Base-by-base conservation (phyloP, 2,113 vertebrate genomes). In the Mobula hypostoma region DNA sequence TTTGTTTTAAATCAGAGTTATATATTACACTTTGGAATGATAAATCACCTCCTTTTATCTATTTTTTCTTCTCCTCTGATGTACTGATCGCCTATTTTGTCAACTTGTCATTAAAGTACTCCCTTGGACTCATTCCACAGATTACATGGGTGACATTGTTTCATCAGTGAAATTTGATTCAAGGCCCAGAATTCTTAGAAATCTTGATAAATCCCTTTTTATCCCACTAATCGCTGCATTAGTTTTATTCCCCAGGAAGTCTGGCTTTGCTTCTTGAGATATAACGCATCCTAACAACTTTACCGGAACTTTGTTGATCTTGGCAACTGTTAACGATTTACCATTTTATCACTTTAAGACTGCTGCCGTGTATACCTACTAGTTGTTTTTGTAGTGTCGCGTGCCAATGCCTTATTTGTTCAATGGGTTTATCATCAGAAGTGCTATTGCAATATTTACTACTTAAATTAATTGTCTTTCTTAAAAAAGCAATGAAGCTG, bases 391-490 rank as follows among this genome's bases (percentile, higher is more conserved):
- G 27, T 17, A 27, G 48, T 24, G 21, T 56, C 9, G 82, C 27
- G 40, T 85, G 21, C 48, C 11, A 27, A 85, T 58, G 82, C 40
- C 21, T 24, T 58, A 85, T 85, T 85, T 56, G 82, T 9, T 48
- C 82, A 27, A 19, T 85, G 21, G 7, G 8, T 58, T 11, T 58
- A 48, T 27, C 82, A 1, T 85, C 48, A 24, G 48, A 48, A 85
- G 82, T 58, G 80, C 80, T 83, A 36, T 58, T 85, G 27, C 48
- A 85, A 85, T 85, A 85, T 56, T 48, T 85, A 56, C 27, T 85
- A 85, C 48, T 85, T 56, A n/a, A n/a, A n/a, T n/a, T n/a, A n/a
- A n/a, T 48, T 85, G 82, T 85, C 58, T 85, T 85, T 85, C 82
- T 85, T 85, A 85, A 85, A 58, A 48, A 21, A 40, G 9, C 82